Percentiles rank a stretch among this genome's conserved stretches.
These are phyloP conservation scores for Synchiropus splendidus DNA, from an alignment of 2,113 vertebrate species.

Conservation along the genomic window DNA sequence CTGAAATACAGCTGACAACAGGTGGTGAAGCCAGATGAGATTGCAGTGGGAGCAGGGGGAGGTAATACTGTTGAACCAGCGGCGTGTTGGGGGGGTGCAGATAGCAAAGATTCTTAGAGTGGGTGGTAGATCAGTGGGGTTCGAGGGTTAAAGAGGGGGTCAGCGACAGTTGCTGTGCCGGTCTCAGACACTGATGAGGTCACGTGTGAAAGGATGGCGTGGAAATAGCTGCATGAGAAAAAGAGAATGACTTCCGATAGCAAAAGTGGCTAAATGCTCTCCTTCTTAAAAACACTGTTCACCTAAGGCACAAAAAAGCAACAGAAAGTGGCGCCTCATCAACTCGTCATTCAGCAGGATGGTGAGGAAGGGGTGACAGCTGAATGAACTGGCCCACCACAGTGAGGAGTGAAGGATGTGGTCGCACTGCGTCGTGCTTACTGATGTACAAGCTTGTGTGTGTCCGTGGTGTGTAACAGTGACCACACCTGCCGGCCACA, in stretches of 20 bases:
- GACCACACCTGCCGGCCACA: too few species aligned
- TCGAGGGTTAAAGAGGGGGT: slow-evolving; percentile 21
- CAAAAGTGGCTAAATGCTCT: too few species aligned
- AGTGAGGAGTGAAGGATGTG: too few species aligned
- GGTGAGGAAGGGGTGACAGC: too few species aligned
- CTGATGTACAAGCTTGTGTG: too few species aligned
- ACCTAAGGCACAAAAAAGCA: slow-evolving; percentile 2
- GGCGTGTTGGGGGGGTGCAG: background rate
- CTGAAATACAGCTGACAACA: slow-evolving; percentile 53
- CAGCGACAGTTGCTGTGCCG: slow-evolving; percentile 37
- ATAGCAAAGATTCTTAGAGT: slow-evolving; percentile 1
- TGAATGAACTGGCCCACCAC: too few species aligned
- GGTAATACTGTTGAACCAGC: slow-evolving; percentile 41
- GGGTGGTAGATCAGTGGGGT: slow-evolving; percentile 14
- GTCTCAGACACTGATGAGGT: slow-evolving; percentile 23
- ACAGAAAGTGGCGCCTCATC: too few species aligned
- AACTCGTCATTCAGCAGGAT: too few species aligned
- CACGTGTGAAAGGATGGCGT: slow-evolving; percentile 13
- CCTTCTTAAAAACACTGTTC: slow-evolving; percentile 1
- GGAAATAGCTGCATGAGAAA: too few species aligned
- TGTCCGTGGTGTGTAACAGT: too few species aligned
- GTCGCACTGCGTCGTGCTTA: too few species aligned
- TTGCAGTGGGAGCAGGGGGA: background rate
- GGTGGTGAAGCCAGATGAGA: slow-evolving; percentile 59
- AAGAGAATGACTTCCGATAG: too few species aligned